Evolutionary conservation across 2,888 invertebrate species (phyloP), one percentile per base, ranked within the genome.

Genomic region (Gastracanthus pulcherrimus): DNA sequence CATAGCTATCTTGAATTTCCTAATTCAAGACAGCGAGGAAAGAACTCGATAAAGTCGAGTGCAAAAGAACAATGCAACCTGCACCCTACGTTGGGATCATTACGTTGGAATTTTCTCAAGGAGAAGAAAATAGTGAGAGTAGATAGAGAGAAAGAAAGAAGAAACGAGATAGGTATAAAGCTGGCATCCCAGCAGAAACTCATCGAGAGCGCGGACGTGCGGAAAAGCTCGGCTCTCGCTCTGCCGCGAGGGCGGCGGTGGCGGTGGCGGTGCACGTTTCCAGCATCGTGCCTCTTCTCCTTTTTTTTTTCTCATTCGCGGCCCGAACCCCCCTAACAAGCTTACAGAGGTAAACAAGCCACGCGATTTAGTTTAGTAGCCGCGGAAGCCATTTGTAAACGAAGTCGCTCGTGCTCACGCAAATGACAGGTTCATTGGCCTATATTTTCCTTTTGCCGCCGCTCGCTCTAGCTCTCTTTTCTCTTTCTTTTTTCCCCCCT

Each of bases 381-480:
- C n/a, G 76, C 38, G 72, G 83, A 83, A 83, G 83, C 83, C 83
- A 83, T 83, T 81, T 79, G 81, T 83, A 75, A 81, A 75, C 78
- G 77, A 51, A 71, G 76, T 34, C 71, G 36, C 69, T 62, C 74
- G 48, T 67, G 78, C 55, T 51, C 70, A 62, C 71, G 79, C 71
- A 69, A 74, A 67, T 38, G 70, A 69, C 51, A 71, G 71, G 82
- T 79, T 82, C 82, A 76, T 82, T 51, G 82, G 75, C 79, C 82
- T 71, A 79, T 66, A 76, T 79, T 75, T 82, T 48, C 13, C 2
- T 13, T 62, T 13, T 23, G 41, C n/a, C n/a, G 7, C 6, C 31
- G 6, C 51, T 41, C 58, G n/a, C 45, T n/a, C n/a, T n/a, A n/a
- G n/a, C n/a, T n/a, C n/a, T n/a, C n/a, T n/a, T n/a, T n/a, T n/a